Conservation (phyloP, 2,888 invertebrate species). For the Halocaridina rubra region DNA sequence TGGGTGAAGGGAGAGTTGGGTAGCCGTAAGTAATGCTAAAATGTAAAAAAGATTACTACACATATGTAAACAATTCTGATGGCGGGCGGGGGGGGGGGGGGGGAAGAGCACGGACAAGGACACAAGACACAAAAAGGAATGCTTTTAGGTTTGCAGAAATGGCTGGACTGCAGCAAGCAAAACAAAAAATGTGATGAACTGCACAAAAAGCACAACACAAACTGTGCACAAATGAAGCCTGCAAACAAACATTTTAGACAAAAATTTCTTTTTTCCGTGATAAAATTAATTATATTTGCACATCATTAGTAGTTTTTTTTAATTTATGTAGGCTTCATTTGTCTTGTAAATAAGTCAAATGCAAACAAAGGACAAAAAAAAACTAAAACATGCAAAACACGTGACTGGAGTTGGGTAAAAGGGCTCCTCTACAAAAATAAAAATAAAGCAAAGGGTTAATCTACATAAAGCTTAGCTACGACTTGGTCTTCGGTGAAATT, state of each 20-base stretch:
- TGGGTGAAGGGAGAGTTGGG: neutral
- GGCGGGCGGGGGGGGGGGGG: neutral
- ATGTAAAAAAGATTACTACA: neutral
- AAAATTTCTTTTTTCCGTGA: neutral
- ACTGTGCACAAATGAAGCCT: slow-evolving; percentile 36
- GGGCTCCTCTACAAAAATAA: neutral
- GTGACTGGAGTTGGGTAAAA: neutral
- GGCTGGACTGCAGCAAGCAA: slow-evolving; percentile 18
- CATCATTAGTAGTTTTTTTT: neutral
- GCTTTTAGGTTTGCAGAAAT: neutral
- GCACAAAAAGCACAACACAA: slow-evolving; percentile 25
- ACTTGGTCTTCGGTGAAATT: no score
- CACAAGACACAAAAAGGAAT: neutral
- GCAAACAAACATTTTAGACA: neutral
- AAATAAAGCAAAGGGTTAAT: no score
- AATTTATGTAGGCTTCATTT: slow-evolving; percentile 34
- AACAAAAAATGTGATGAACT: slow-evolving; percentile 24
- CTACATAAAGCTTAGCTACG: neutral
- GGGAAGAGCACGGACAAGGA: neutral
- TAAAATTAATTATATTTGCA: neutral
- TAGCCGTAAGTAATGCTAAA: neutral
- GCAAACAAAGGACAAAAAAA: neutral
- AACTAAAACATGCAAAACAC: neutral
- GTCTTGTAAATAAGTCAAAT: neutral
- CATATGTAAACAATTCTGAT: neutral